Conservation (phyloP, 2,113 vertebrate genomes). For the Campylomormyrus numenius region DNA sequence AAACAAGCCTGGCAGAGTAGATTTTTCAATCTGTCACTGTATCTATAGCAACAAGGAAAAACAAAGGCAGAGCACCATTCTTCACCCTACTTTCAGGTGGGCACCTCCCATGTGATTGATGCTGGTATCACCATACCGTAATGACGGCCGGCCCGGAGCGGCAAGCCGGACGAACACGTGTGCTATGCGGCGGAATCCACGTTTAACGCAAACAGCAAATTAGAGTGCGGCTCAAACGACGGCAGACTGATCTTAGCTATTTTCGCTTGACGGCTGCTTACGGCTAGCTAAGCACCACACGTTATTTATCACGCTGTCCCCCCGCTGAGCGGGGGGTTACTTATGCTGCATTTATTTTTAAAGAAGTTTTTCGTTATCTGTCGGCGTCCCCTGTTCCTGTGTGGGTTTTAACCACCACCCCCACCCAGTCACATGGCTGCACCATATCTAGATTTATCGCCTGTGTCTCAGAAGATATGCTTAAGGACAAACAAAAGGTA, state of each 20-base stretch:
- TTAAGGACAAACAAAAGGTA: background rate
- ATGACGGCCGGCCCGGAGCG: background rate
- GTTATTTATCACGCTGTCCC: slow-evolving; percentile 16
- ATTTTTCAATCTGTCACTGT: slow-evolving; percentile 9
- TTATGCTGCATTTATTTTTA: slow-evolving; percentile 9
- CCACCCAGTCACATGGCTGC: background rate
- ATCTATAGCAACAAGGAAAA: background rate
- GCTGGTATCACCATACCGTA: background rate
- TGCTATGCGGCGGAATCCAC: too few species aligned
- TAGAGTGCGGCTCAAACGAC: background rate
- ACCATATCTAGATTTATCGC: background rate
- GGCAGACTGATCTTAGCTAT: background rate
- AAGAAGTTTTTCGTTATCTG: background rate
- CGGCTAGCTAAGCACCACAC: background rate
- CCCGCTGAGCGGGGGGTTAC: background rate
- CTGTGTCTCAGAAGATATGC: background rate
- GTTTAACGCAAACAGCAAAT: background rate
- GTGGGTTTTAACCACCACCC: background rate
- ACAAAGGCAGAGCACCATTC: background rate
- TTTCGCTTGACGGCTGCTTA: background rate
- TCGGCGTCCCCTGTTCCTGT: background rate
- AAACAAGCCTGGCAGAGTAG: background rate
- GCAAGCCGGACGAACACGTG: background rate
- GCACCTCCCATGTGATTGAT: background rate
- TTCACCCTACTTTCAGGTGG: background rate